Evolutionary conservation across 2,888 invertebrate species (phyloP).

Genomic region (Nomada ferruginata): DNA sequence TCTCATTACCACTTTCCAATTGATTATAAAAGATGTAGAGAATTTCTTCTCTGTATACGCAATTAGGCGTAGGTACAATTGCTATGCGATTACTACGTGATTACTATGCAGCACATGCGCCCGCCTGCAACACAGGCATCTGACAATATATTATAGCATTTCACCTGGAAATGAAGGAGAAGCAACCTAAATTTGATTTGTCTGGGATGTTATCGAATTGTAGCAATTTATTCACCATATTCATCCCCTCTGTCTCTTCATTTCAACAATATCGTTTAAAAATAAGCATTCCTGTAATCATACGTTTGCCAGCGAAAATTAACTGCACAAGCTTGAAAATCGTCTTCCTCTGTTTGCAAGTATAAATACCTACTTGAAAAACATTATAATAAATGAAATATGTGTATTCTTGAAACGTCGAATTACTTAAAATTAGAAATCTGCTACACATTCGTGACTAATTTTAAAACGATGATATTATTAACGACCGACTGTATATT

Average conservation of each 20-base stretch:
- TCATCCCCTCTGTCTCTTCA: background rate
- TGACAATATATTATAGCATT: conserved; percentile 26
- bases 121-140: background rate
- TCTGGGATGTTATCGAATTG: too few species aligned
- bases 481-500: too few species aligned
- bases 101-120: conserved; percentile 27
- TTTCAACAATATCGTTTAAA: background rate
- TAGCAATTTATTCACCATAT: background rate
- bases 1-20: conserved; percentile 42
- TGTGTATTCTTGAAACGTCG: too few species aligned
- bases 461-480: too few species aligned
- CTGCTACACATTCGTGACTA: too few species aligned
- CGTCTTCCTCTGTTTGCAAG: too few species aligned
- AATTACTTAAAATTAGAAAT: too few species aligned
- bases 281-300: too few species aligned
- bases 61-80: conserved; percentile 25
- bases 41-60: conserved; percentile 31
- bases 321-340: too few species aligned
- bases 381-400: too few species aligned
- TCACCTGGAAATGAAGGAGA: conserved; percentile 12
- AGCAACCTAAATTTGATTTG: background rate
- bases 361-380: too few species aligned
- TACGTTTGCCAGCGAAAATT: too few species aligned
- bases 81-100: conserved; percentile 6
- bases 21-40: conserved; percentile 27